Percentiles rank a stretch among this genome's conserved stretches.
These are phyloP conservation scores for Oostethus manadensis DNA, from an alignment of 2,113 vertebrate genomes.

Conservation along the genomic window DNA sequence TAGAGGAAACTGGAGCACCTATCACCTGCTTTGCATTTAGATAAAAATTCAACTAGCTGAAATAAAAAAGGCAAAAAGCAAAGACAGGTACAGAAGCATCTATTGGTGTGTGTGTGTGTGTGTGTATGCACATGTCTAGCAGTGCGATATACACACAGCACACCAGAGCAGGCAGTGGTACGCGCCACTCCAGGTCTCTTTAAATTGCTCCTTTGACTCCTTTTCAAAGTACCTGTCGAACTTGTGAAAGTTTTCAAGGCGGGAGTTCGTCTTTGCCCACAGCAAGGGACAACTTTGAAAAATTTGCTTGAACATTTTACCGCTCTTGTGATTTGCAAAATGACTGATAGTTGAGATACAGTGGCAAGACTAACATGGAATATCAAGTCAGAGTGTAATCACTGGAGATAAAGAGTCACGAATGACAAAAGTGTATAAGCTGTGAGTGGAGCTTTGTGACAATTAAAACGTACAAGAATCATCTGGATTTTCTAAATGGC, in stretches of 20 bases:
- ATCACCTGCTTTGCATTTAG: slow-evolving; percentile 81
- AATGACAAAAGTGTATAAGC: slow-evolving; percentile 8
- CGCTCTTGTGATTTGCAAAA: slow-evolving; percentile 55
- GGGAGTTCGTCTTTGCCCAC: slow-evolving; percentile 66
- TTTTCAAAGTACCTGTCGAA: slow-evolving; percentile 62
- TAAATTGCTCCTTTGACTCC: slow-evolving; percentile 72
- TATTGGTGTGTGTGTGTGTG: slow-evolving; percentile 57
- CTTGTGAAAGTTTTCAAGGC: slow-evolving; percentile 66
- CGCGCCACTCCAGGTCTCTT: slow-evolving; percentile 67
- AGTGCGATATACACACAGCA: slow-evolving; percentile 43
- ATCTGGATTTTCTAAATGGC: slow-evolving; percentile 24
- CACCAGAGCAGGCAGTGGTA: slow-evolving; percentile 36
- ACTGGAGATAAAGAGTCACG: slow-evolving; percentile 45
- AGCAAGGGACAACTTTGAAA: slow-evolving; percentile 71
- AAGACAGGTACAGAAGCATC: slow-evolving; percentile 66
- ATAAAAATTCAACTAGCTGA: slow-evolving; percentile 74
- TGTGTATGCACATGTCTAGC: slow-evolving; percentile 52
- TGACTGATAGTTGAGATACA: slow-evolving; percentile 58
- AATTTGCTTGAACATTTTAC: slow-evolving; percentile 59
- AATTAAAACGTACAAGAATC: background rate
- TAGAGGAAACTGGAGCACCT: slow-evolving; percentile 76
- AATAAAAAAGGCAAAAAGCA: slow-evolving; percentile 59
- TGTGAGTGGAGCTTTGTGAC: background rate
- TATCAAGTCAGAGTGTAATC: slow-evolving; percentile 67
- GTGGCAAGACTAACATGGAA: slow-evolving; percentile 53